These are phyloP conservation scores for Brenthis daphne DNA, from an alignment of 2,888 invertebrate genomes.

Conservation along the genomic window DNA sequence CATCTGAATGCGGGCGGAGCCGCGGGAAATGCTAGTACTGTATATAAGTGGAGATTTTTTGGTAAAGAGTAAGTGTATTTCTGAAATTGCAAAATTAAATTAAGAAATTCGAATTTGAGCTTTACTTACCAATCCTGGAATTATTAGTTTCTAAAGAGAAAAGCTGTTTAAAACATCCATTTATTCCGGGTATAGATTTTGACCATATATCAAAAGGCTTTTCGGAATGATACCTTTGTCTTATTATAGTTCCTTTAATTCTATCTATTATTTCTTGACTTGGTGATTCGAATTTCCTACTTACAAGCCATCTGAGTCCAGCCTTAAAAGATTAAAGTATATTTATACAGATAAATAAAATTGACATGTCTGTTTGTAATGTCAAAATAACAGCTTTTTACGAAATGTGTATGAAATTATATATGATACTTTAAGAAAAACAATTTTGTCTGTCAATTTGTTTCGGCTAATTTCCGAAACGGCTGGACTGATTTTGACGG, in stretches of 20 bases:
- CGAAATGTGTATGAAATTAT: no score
- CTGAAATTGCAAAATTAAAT: no score
- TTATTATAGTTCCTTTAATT: conserved; percentile 54
- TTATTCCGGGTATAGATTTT: conserved; percentile 54
- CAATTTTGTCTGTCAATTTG: no score
- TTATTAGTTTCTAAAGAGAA: conserved; percentile 61
- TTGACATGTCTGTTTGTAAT: neutral
- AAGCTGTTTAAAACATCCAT: conserved; percentile 69
- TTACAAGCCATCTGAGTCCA: conserved; percentile 66
- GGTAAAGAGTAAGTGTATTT: no score
- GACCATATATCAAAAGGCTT: conserved; percentile 72
- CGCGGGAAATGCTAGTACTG: no score
- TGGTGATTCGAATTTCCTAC: conserved; percentile 51
- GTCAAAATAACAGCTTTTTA: no score
- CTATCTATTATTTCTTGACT: conserved; percentile 45
- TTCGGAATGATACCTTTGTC: conserved; percentile 65
- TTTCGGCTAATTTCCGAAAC: no score
- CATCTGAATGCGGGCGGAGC: no score
- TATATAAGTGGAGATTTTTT: no score
- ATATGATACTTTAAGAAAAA: no score
- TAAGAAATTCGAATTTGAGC: neutral
- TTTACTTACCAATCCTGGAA: conserved; percentile 60
- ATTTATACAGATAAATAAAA: neutral
- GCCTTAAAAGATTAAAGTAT: conserved; percentile 48
- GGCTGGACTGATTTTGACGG: no score